Base-by-base conservation (phyloP, 2,888 invertebrate species). In the Pomacea canaliculata region DNA sequence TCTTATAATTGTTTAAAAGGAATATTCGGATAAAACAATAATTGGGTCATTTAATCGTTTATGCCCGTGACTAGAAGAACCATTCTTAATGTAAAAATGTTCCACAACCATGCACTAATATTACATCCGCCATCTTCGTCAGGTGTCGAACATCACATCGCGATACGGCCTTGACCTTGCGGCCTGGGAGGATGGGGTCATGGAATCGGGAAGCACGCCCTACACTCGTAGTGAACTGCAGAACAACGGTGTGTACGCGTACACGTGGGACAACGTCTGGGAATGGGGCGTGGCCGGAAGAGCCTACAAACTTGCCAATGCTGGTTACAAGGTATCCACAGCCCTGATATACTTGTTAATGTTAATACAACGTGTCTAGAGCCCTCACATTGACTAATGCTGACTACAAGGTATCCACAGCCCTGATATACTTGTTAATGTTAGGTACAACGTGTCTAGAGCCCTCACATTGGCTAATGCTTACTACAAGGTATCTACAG, bases 161-260 rank as follows among this genome's bases (percentile, higher is more conserved):
- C 23, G 66, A 2, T 65, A 76, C 66, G 79, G 77, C 27, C 74
- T 88, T 27, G 79, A 82, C 71, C 60, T 87, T 16, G 85, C 82
- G 12, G 84, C 81, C 3, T 88, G 87, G 86, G 87, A 88, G 73
- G 88, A 88, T 77, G 88, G 87, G 0, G 68, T 84, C 13, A 81
- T 83, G 76, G 76, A 80, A 62, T 67, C 51, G 0, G 73, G 81
- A 23, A 73, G 63, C 18, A 71, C 48, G 12, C 82, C 80, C 10
- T 82, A 76, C 66, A 71, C 77, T 67, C 76, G 77, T 12, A 59
- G 63, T 23, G 51, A 49, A 46, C 72, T 84, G 12, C 72, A 71
- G 27, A 82, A 71, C 56, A 51, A 60, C 51, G 49, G 82, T 18
- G 81, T 83, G 12, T 83, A 82, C 66, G 80, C 79, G 59, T 83